Base-by-base conservation (phyloP, 2,888 invertebrate genomes). In the Ormyrus labotus region DNA sequence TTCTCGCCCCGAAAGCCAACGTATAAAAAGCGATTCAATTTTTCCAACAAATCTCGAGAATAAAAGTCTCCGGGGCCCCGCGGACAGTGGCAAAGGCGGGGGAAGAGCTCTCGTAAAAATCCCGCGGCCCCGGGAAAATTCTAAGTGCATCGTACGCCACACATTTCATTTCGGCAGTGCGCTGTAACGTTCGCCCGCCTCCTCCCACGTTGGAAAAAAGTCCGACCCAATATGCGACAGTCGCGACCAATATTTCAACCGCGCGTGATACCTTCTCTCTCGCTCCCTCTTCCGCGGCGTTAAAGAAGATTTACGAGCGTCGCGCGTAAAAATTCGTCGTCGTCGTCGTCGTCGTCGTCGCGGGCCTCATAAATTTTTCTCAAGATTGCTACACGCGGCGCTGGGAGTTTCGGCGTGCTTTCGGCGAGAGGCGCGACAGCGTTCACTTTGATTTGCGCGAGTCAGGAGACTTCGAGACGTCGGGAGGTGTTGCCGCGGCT, bases 281-380 rank as follows among this genome's bases (percentile, higher is more conserved):
- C 19, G 0, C 19, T 19, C 19, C 45, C 60, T 68, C 50, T 65
- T 50, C 47, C 61, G 34, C 57, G 58, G 55, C 64, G 68, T 61
- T 77, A 57, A 64, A 64, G 7, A 50, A 77, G 58, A 77, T 77
- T 77, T 77, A 77, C 77, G 77, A 77, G 77, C 57, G 11, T 19
- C 47, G 51, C 60, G 48, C 76, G 76, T 55, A 55, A 77, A 19
- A 19, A 19, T 19, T 19, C 19, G 19, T 70, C 69, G 69, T 69
- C 53, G 64, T 55, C 60, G 19, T 60, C 61, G 72, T 57, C 61
- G 19, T 50, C 60, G 60, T 71, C 72, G 57, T 67, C 19, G 19
- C 19, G 19, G 19, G 19, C 67, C 67, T 76, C 76, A 13, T 76
- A 76, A 76, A 69, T 76, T 76, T 76, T 69, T 45, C 34, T 55